phyloP scores from a whole-genome alignment of 2,888 invertebrate genomes.

The Exephanes ischioxanthus region DNA sequence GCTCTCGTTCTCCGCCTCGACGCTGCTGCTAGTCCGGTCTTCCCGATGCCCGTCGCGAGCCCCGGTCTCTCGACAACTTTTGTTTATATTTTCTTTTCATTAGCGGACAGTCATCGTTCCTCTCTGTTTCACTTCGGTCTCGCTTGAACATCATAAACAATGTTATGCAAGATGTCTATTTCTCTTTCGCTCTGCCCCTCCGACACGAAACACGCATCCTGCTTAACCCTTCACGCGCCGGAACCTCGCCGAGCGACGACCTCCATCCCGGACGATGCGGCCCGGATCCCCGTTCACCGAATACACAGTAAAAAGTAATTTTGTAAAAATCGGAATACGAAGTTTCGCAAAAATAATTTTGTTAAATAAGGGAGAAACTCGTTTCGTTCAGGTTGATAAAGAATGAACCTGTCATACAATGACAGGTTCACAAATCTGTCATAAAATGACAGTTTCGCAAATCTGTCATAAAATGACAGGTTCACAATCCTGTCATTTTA shows the following conservation, averaged over 20 bases:
- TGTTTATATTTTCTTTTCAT: slow-evolving; percentile 82
- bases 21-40: slow-evolving; percentile 24
- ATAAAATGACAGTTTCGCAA: too few species aligned
- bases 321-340: too few species aligned
- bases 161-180: slow-evolving; percentile 13
- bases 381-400: too few species aligned
- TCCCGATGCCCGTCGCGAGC: slow-evolving; percentile 9
- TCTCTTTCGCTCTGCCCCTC: background rate
- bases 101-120: slow-evolving; percentile 70
- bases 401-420: too few species aligned
- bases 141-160: slow-evolving; percentile 20
- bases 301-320: too few species aligned
- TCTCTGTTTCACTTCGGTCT: slow-evolving; percentile 20
- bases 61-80: slow-evolving; percentile 47
- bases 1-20: slow-evolving; percentile 33
- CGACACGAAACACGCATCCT: background rate
- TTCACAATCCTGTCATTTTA: too few species aligned
- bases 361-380: too few species aligned
- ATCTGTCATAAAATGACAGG: too few species aligned
- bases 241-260: background rate
- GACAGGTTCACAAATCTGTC: too few species aligned
- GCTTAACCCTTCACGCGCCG: background rate
- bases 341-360: too few species aligned
- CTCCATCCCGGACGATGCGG: too few species aligned
- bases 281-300: too few species aligned